Evolutionary conservation across 1,140 invertebrate species (phyloP), one percentile per base, ranked within the genome.

Genomic region (Caenorhabditis remanei): DNA sequence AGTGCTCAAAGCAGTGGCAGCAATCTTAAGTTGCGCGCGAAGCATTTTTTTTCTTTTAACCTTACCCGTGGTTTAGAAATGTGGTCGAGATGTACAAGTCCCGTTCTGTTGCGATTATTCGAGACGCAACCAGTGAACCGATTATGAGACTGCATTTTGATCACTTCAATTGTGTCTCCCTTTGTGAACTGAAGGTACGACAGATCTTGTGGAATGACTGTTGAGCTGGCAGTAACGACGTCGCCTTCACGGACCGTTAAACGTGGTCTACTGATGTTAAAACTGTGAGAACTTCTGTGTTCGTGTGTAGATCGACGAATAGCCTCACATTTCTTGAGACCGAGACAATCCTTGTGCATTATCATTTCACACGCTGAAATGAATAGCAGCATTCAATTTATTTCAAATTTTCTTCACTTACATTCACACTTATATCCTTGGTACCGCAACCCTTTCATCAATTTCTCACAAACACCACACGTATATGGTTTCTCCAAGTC

Each of bases 391-490:
- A 19, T 21, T 2, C 61, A 24, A 32, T 32, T 32, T 32, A 32
- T 32, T n/a, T 13, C 19, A 24, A 14, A 13, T n/a, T 1, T 32
- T 24, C 2, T 40, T 53, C 11, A 65, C 85, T 56, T 84, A 89
- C 88, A 19, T 83, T 87, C 86, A 43, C 89, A 90, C n/a, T 86
- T 82, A 84, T 90, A 90, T 88, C 89, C 89, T 24, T 90, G 89
- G 40, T 50, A 90, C 40, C 71, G 88, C 21, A 90, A 55, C 43
- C 89, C 89, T 71, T 79, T 83, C 19, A 90, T 71, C 24, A 90
- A 75, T 21, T 84, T 84, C 8, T 88, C n/a, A 61, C 89, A 90
- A 32, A 83, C 63, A 16, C 19, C 13, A 55, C 89, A 90, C 9
- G n/a, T 50, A 6, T 24, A 50, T 13, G 89, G 63, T 11, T 65